Conservation (phyloP, 2,797 vertebrate genomes). For the Oophaga sylvatica region DNA sequence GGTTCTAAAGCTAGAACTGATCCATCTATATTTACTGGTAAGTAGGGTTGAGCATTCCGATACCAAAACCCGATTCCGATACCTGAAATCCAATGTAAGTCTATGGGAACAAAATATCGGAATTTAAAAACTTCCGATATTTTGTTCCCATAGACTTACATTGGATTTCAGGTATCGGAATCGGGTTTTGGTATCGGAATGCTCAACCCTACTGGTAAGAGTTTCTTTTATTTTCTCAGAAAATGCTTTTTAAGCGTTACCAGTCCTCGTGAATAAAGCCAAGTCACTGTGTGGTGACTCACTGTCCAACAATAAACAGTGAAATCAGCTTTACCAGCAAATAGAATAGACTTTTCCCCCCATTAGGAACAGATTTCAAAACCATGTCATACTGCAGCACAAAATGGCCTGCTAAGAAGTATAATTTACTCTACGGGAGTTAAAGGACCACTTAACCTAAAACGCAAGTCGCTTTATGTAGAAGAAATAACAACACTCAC, state of each 20-base stretch:
- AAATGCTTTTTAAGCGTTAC: not conserved
- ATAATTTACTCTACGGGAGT: conserved; percentile 1
- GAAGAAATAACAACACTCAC: not conserved
- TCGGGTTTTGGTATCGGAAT: too few species aligned
- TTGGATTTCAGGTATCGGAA: too few species aligned
- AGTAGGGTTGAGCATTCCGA: too few species aligned
- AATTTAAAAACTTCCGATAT: too few species aligned
- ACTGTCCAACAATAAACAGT: not conserved
- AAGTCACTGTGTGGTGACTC: conserved; percentile 5
- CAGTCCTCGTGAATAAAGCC: not conserved
- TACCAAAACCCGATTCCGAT: too few species aligned
- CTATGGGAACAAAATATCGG: too few species aligned
- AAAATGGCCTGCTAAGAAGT: not conserved
- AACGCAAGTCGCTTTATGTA: conserved; percentile 4
- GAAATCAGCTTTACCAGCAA: not conserved
- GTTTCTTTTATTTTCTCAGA: not conserved
- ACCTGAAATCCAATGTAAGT: too few species aligned
- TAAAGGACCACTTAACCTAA: conserved; percentile 9
- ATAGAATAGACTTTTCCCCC: not conserved
- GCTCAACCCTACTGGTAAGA: not conserved
- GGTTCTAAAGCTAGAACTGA: not conserved
- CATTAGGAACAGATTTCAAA: conserved; percentile 1
- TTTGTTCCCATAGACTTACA: too few species aligned
- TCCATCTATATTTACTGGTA: not conserved
- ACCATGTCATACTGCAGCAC: not conserved